Evolutionary conservation across 2,888 invertebrate genomes (phyloP).

Genomic region (Latrodectus elegans): DNA sequence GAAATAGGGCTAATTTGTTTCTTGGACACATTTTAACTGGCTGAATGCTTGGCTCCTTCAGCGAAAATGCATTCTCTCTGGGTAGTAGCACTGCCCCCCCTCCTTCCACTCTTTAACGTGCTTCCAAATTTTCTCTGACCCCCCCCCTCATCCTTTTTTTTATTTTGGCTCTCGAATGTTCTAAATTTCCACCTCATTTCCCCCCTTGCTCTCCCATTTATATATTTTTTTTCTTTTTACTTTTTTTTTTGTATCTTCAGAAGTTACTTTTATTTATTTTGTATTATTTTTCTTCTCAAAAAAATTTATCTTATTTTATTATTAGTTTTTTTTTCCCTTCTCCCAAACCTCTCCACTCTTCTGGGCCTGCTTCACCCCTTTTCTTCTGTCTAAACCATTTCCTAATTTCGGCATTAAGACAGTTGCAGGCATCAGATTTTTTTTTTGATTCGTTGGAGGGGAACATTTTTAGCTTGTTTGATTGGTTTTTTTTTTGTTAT

Average conservation of each 20-base stretch:
- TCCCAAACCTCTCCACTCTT: not conserved
- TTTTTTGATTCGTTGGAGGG: conserved; percentile 13
- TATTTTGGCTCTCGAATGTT: conserved; percentile 48
- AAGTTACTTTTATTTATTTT: conserved; percentile 45
- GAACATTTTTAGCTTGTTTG: conserved; percentile 50
- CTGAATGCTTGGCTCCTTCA: conserved; percentile 66
- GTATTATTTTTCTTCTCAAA: conserved; percentile 10
- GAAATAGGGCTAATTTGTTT: conserved; percentile 70
- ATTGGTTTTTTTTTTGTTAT: conserved; percentile 54
- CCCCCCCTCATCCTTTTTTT: conserved; percentile 5
- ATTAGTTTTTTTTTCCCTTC: conserved; percentile 7
- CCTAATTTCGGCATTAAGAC: conserved; percentile 69
- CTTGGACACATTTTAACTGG: conserved; percentile 69
- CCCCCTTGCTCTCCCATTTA: conserved; percentile 49
- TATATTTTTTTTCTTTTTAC: conserved; percentile 21
- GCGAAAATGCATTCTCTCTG: conserved; percentile 62
- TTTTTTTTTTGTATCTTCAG: conserved; percentile 14
- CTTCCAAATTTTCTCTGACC: conserved; percentile 36
- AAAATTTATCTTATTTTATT: conserved; percentile 16
- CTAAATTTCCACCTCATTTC: conserved; percentile 69
- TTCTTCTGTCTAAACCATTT: conserved; percentile 63
- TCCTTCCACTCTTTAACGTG: conserved; percentile 41
- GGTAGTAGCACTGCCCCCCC: not conserved
- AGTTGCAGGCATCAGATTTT: conserved; percentile 64
- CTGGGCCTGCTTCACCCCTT: conserved; percentile 3